Evolutionary conservation across 2,888 invertebrate genomes (phyloP), one percentile per base, ranked within the genome.

Genomic region (Pachliopta kotzebuea): DNA sequence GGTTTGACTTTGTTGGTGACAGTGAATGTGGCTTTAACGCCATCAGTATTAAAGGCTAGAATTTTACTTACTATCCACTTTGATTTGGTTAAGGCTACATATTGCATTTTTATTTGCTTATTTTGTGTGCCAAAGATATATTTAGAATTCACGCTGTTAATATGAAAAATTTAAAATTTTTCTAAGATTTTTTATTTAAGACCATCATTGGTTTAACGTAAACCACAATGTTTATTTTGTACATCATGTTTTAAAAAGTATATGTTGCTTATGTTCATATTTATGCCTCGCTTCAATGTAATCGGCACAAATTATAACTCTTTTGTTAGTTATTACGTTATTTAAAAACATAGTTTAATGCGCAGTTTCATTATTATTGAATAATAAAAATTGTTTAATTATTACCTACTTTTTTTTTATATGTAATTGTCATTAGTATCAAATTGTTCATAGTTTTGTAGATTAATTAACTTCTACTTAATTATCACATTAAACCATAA

Each of bases 351-450:
- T 62, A 45, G 6, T 63, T 49, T 58, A 59, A 23, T 9, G 8
- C 50, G 54, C 53, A 55, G 45, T 50, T 63, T 45, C 45, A 52
- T 63, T 59, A 58, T 59, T 45, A 54, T 37, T 55, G 29, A 45
- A 24, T 59, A 29, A 54, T 31, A 59, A 59, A 59, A 54, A 54
- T 63, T 63, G 63, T 59, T 63, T 50, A 55, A 29, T 49, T 56
- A 63, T 50, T 31, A 2, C 37, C 18, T 53, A 18, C 21, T 26
- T n/a, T 42, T 57, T 62, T 62, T 52, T 53, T 62, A 50, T 31
- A 11, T 20, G 26, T n/a, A 52, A 45, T 6, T 45, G n/a, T n/a
- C n/a, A 45, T n/a, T 37, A 8, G 4, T 37, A 37, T 37, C 37
- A 37, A 37, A 2, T n/a, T 45, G 7, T 3, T 8, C 8, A 7